Conservation (phyloP, 2,113 vertebrate genomes). For the Channa argus region DNA sequence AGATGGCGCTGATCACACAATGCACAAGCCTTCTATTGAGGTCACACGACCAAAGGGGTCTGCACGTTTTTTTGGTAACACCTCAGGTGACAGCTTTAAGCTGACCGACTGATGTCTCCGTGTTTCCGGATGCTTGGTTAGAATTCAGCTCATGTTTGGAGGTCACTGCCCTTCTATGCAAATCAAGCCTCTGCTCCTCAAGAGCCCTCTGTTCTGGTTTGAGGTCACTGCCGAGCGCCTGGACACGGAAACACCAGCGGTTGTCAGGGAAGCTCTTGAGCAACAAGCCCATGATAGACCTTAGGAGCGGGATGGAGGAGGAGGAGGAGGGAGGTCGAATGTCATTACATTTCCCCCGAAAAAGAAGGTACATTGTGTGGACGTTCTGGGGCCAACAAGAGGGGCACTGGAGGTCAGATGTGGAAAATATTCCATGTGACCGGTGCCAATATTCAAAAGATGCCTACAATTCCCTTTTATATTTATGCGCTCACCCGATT, state of each 20-base stretch:
- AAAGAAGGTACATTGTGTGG: slow-evolving; percentile 79
- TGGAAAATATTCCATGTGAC: slow-evolving; percentile 76
- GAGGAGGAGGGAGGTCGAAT: slow-evolving; percentile 61
- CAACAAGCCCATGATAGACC: slow-evolving; percentile 71
- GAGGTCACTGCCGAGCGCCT: slow-evolving; percentile 66
- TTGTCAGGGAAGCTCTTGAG: slow-evolving; percentile 83
- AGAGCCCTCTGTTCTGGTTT: slow-evolving; percentile 81
- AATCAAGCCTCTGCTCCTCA: slow-evolving; percentile 73
- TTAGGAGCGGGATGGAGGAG: slow-evolving; percentile 38
- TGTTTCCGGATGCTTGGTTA: slow-evolving; percentile 50
- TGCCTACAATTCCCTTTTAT: slow-evolving; percentile 52
- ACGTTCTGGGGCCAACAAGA: slow-evolving; percentile 44
- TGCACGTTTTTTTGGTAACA: background rate
- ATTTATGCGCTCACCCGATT: slow-evolving; percentile 36
- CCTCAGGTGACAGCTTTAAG: slow-evolving; percentile 44
- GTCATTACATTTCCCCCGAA: slow-evolving; percentile 77
- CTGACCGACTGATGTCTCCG: slow-evolving; percentile 7
- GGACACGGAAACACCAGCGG: slow-evolving; percentile 77
- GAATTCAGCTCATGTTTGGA: slow-evolving; percentile 69
- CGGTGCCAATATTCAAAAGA: slow-evolving; percentile 60
- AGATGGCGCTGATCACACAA: slow-evolving; percentile 60
- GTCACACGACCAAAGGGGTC: background rate
- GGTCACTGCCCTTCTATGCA: slow-evolving; percentile 78
- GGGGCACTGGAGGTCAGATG: slow-evolving; percentile 54
- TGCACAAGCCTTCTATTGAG: background rate